Percentiles rank a stretch among this genome's conserved stretches.
Evolutionary conservation across 2,888 invertebrate genomes (phyloP).

Genomic region (Platypus cylindrus): DNA sequence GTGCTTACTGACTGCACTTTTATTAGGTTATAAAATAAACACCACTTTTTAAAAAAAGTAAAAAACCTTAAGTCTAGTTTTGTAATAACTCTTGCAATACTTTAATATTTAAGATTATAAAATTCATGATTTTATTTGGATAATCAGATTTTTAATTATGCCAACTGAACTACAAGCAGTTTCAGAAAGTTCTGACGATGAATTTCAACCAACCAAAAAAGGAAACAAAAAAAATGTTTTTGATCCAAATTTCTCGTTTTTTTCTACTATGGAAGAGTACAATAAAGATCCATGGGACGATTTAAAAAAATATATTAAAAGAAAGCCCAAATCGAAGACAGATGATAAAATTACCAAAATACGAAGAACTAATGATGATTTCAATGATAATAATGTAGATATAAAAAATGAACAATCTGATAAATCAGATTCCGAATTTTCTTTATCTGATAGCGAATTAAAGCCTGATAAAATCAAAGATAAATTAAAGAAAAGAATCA

Average conservation of each 20-base stretch:
- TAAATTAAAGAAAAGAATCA: slow-evolving; percentile 42
- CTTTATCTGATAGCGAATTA: slow-evolving; percentile 67
- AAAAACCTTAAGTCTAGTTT: too few species aligned
- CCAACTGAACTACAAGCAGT: too few species aligned
- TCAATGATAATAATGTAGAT: slow-evolving; percentile 34
- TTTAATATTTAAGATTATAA: too few species aligned
- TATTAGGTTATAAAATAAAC: too few species aligned
- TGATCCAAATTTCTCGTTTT: slow-evolving; percentile 70
- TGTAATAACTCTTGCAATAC: too few species aligned
- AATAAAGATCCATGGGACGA: slow-evolving; percentile 47
- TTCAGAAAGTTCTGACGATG: slow-evolving; percentile 69
- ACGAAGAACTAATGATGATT: slow-evolving; percentile 31
- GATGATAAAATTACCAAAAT: slow-evolving; percentile 71
- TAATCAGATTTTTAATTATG: too few species aligned
- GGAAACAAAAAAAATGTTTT: slow-evolving; percentile 60
- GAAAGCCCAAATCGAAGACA: slow-evolving; percentile 66
- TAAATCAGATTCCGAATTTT: slow-evolving; percentile 40
- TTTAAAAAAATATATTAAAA: slow-evolving; percentile 29
- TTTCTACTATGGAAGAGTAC: slow-evolving; percentile 63
- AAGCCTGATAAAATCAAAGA: slow-evolving; percentile 56
- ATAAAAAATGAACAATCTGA: slow-evolving; percentile 35
- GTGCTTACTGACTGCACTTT: too few species aligned
- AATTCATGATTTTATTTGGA: too few species aligned
- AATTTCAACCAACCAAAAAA: slow-evolving; percentile 74
- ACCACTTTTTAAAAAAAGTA: too few species aligned